Evolutionary conservation across 2,888 invertebrate species (phyloP), one percentile per base, ranked within the genome.

Genomic region (Drosophila gaucha): DNA sequence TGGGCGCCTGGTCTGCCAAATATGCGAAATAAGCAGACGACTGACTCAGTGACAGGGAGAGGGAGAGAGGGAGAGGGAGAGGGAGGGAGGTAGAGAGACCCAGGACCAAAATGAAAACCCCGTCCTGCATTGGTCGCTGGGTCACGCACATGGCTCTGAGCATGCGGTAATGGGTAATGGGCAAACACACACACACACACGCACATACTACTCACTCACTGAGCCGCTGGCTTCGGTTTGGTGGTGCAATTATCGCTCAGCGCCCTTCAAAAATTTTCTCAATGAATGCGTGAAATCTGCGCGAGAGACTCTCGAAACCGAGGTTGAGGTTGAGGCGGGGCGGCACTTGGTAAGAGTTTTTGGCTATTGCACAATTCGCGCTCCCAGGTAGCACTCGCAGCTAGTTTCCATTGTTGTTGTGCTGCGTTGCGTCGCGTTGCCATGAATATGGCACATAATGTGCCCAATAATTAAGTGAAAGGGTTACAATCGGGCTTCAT

Each of bases 381-480:
- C 35, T 54, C 4, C 41, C 71, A 72, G 67, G 67, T 75, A 75
- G 38, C 33, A 36, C 35, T 2, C 22, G 35, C 49, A 44, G 65
- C 50, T 79, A 85, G 82, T 85, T 85, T 82, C 62, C 83, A 85
- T 80, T 85, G 80, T 74, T 67, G 38, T n/a, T n/a, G 62, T 58
- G 47, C 50, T 52, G 56, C 18, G 38, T 9, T 20, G 16, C 36
- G 24, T 22, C 50, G 14, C 52, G 80, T 77, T 82, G 87, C 87
- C 85, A 82, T 86, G 87, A 82, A 74, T 79, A 83, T 80, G 73
- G 84, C 70, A 86, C 82, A 82, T 86, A 70, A 82, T 82, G 87
- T 86, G 78, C 87, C 87, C 82, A 82, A 82, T 86, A 82, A 82
- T 82, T 78, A 83, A 78, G 86, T 87, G 80, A 83, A 83, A 87